A percentile compares a stretch with the other conserved stretches of the same genome.
Evolutionary conservation across 2,888 invertebrate genomes (phyloP).

Genomic region (Aphelenchoides bicaudatus): DNA sequence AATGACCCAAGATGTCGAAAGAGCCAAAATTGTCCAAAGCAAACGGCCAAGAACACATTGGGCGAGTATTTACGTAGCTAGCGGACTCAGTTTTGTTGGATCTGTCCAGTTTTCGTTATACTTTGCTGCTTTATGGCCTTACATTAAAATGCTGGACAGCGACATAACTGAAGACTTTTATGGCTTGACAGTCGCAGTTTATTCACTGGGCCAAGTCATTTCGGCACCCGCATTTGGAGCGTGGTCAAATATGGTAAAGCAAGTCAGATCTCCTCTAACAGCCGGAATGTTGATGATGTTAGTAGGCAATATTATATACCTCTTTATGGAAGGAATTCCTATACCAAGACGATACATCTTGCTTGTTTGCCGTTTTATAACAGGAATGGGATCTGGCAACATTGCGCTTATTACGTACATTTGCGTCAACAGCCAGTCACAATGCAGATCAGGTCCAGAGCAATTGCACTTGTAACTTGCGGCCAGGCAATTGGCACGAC

Average conservation of each 20-base stretch:
- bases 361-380: conserved; percentile 25
- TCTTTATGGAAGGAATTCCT: conserved; percentile 24
- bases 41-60: too few species aligned
- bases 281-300: conserved; percentile 36
- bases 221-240: conserved; percentile 61
- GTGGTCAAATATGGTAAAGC: conserved; percentile 41
- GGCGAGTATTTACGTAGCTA: conserved; percentile 27
- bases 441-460: conserved; percentile 58
- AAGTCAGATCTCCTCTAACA: conserved; percentile 53
- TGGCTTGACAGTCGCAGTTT: conserved; percentile 62
- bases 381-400: conserved; percentile 47
- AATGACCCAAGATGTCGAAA: too few species aligned
- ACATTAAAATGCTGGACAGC: conserved; percentile 25
- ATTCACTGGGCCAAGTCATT: conserved; percentile 62
- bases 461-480: conserved; percentile 62
- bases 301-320: conserved; percentile 25
- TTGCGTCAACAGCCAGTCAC: conserved; percentile 60
- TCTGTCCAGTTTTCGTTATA: conserved; percentile 30
- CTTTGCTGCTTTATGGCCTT: conserved; percentile 31
- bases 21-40: too few species aligned
- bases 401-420: conserved; percentile 61
- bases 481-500: conserved; percentile 62
- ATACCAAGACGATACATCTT: conserved; percentile 25
- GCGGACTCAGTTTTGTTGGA: conserved; percentile 26
- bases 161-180: conserved; percentile 43